Conservation (phyloP, 1,140 invertebrate species). For the Drosophila carrolli region DNA sequence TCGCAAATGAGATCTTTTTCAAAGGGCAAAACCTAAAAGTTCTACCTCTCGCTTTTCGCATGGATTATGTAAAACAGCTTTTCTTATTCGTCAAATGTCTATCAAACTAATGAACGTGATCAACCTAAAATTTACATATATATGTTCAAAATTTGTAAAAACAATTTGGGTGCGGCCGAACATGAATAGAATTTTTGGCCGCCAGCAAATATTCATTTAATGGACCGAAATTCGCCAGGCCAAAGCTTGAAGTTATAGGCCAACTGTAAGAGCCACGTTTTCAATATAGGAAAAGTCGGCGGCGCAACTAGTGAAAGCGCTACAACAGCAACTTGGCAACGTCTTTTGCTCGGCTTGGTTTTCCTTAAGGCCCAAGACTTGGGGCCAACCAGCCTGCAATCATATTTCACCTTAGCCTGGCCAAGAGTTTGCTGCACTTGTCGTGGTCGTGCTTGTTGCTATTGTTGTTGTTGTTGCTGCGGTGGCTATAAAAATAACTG, state of each 20-base stretch:
- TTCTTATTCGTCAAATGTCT: constrained; percentile 7
- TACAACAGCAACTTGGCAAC: constrained; percentile 19
- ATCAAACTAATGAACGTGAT: constrained; percentile 10
- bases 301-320: constrained; percentile 44
- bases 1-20: no score
- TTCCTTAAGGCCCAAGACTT: constrained; percentile 46
- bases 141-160: constrained; percentile 11
- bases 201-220: constrained; percentile 20
- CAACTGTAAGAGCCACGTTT: constrained; percentile 15
- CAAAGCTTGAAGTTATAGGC: constrained; percentile 28
- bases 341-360: constrained; percentile 16
- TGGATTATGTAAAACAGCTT: not conserved
- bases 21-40: not conserved
- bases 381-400: constrained; percentile 58
- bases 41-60: constrained; percentile 2
- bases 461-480: constrained; percentile 30
- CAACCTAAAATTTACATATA: constrained; percentile 31
- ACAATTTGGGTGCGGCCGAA: constrained; percentile 14
- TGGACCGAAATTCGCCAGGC: constrained; percentile 19
- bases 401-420: constrained; percentile 72
- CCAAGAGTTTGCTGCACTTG: constrained; percentile 62
- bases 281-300: constrained; percentile 29
- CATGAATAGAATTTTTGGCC: constrained; percentile 27
- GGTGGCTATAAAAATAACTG: constrained; percentile 72
- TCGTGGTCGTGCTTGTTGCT: constrained; percentile 40